Conservation (phyloP, 2,113 vertebrate species). For the Egretta garzetta region DNA sequence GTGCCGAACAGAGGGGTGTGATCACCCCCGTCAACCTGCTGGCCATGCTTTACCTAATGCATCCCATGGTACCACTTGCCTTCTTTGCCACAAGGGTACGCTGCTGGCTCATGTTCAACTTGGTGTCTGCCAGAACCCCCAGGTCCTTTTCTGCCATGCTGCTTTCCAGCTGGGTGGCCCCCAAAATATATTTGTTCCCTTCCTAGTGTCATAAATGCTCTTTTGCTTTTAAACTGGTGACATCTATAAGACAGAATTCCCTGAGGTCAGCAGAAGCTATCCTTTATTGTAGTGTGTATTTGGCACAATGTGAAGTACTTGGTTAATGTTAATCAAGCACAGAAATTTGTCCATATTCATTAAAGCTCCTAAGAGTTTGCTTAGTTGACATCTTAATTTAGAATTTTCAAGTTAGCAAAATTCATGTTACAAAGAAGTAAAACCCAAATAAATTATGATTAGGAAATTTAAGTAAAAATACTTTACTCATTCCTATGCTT, state of each 20-base stretch:
- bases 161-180: background rate
- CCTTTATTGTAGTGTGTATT: background rate
- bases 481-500: background rate
- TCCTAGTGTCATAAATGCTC: background rate
- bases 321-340: background rate
- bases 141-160: background rate
- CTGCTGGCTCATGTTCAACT: background rate
- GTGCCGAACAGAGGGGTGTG: background rate
- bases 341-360: background rate
- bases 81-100: rapidly evolving
- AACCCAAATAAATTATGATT: background rate
- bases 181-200: background rate
- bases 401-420: background rate
- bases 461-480: background rate
- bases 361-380: background rate
- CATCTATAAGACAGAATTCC: background rate
- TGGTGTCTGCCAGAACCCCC: background rate
- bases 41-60: background rate
- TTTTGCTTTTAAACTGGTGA: background rate
- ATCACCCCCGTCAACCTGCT: background rate
- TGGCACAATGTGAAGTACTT: background rate
- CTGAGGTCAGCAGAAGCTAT: background rate
- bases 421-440: background rate
- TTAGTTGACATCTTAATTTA: background rate
- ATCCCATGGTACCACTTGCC: background rate